phyloP scores from a whole-genome alignment of 1,140 invertebrate species.

The Macrostomum lignano region DNA sequence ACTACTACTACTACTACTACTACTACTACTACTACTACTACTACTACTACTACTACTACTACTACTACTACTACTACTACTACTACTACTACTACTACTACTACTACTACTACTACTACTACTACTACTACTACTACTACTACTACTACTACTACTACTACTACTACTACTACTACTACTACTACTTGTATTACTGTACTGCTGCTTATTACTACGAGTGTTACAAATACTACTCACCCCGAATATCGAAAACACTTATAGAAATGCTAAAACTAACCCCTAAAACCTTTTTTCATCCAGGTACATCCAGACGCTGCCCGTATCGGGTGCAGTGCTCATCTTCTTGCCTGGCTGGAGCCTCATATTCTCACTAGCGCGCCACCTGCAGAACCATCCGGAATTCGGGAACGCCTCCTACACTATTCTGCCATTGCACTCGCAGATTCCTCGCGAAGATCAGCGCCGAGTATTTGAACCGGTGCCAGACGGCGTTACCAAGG shows the following conservation, averaged over 20 bases:
- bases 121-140: no score
- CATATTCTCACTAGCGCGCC: conserved; percentile 63
- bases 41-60: no score
- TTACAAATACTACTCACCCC: no score
- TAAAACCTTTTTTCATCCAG: conserved; percentile 7
- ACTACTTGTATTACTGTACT: no score
- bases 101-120: no score
- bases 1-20: no score
- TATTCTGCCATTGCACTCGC: conserved; percentile 26
- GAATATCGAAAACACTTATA: background rate
- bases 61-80: no score
- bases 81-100: no score
- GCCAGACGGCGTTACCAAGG: conserved; percentile 25
- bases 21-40: no score
- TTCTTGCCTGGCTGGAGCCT: conserved; percentile 32
- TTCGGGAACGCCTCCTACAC: conserved; percentile 34
- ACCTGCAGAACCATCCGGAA: conserved; percentile 42
- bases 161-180: no score
- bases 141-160: no score
- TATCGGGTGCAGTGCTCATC: conserved; percentile 35
- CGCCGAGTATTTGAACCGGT: conserved; percentile 24
- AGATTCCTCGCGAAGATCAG: conserved; percentile 28
- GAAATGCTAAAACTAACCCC: background rate
- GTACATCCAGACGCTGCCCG: conserved; percentile 41
- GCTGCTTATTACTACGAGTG: no score